Base-by-base conservation (phyloP, 2,113 vertebrate genomes). In the Ariopsis seemanni region DNA sequence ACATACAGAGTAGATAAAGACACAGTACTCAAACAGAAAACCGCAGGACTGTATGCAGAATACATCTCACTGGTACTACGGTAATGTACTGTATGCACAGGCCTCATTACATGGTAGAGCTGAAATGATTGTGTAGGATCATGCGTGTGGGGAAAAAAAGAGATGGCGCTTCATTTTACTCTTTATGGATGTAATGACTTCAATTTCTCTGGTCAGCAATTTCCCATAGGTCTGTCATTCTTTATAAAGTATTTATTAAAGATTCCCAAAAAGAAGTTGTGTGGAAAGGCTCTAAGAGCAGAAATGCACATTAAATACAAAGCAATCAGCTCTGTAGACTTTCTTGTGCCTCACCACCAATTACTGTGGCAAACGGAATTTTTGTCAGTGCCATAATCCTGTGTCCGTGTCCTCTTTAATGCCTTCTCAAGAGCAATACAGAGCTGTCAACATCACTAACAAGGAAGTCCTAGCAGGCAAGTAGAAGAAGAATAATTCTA, bases 1-100 rank as follows among this genome's bases (percentile, higher is more conserved):
- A 87, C 87, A 89, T 81, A 82, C 91, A 90, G 91, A 91, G 27
- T 27, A 89, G 90, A 91, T 91, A 91, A 92, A 90, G 90, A 92
- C 86, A 87, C 72, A 53, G 4, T 57, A 25, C 69, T 85, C 77
- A 65, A 72, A 20, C 71, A 82, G 74, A 83, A 87, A 84, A 86
- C 81, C 87, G 89, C 85, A 78, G 53, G 48, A 86, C 63, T 83
- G 30, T 53, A 55, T 85, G 72, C 67, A 67, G 75, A 78, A 78
- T 57, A 84, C 48, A 57, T 63, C 71, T 67, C 58, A 77, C 20
- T 25, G 34, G 27, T 20, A 53, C 57, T 27, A 63, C 34, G 42
- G 27, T 15, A 85, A 62, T 62, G 2, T 15, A 85, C 50, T 62
- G 2, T 63, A 62, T 30, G 30, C 50, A 15, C 12, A 50, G 52